These are phyloP conservation scores for Calliopum simillimum DNA, from an alignment of 2,888 invertebrate species.

Conservation along the genomic window DNA sequence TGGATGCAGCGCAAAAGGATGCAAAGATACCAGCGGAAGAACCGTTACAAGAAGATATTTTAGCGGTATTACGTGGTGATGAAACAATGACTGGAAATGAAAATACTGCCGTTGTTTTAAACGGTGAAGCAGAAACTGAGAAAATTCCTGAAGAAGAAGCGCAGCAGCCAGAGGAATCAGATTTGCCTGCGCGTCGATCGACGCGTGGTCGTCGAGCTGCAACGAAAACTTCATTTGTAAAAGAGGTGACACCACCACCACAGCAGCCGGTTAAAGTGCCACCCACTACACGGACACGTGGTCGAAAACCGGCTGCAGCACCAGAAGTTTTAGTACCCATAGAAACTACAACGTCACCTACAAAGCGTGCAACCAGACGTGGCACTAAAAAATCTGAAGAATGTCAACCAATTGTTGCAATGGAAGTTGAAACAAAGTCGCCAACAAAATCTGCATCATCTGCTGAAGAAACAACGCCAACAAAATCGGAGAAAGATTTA, in stretches of 20 bases:
- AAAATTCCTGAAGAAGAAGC: constrained; percentile 9
- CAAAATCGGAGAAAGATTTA: background rate
- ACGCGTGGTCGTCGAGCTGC: constrained; percentile 54
- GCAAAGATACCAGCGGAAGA: constrained; percentile 45
- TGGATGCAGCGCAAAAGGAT: constrained; percentile 37
- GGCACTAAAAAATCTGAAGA: constrained; percentile 45
- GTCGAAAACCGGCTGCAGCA: constrained; percentile 43
- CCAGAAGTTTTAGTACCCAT: constrained; percentile 34
- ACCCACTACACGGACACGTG: constrained; percentile 50
- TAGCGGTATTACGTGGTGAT: constrained; percentile 61
- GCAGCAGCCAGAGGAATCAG: constrained; percentile 30
- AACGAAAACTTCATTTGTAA: constrained; percentile 35
- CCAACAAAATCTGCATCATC: constrained; percentile 34
- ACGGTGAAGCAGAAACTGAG: constrained; percentile 33
- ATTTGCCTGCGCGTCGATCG: constrained; percentile 46
- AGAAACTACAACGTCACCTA: constrained; percentile 25
- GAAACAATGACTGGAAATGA: constrained; percentile 37
- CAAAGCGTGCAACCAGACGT: constrained; percentile 46
- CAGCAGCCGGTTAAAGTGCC: constrained; percentile 28
- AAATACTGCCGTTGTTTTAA: constrained; percentile 37
- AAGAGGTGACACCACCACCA: constrained; percentile 38
- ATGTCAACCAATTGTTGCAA: constrained; percentile 21
- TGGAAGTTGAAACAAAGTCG: constrained; percentile 46
- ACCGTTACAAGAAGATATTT: constrained; percentile 62
- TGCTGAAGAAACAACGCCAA: background rate